These are phyloP conservation scores for Onychomys arenicola DNA, from an alignment of 2,797 vertebrate species.

Conservation along the genomic window DNA sequence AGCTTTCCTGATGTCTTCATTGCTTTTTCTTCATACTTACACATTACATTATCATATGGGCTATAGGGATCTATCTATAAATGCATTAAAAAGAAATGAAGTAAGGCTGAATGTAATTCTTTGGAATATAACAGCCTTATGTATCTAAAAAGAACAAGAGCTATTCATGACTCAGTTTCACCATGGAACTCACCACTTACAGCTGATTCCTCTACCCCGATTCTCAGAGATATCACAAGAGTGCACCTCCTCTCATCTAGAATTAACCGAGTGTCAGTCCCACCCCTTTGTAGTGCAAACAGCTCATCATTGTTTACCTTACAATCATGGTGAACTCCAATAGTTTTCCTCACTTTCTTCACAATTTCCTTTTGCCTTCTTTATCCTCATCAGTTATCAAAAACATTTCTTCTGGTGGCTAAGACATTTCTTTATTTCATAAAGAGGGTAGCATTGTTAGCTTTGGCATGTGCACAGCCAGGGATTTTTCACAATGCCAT, in stretches of 20 bases:
- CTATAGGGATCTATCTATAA: constrained; percentile 69
- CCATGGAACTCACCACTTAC: background rate
- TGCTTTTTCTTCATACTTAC: background rate
- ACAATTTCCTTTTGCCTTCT: constrained; percentile 53
- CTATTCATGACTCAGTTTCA: background rate
- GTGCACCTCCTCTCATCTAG: background rate
- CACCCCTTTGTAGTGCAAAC: background rate
- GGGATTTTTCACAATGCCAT: constrained; percentile 57
- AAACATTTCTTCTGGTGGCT: constrained; percentile 57
- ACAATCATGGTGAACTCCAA: constrained; percentile 35
- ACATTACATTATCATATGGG: constrained; percentile 64
- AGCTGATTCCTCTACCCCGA: background rate
- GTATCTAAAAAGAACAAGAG: background rate
- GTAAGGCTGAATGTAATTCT: constrained; percentile 58
- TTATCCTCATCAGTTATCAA: constrained; percentile 69
- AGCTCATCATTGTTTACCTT: constrained; percentile 64
- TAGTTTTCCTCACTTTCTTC: constrained; percentile 56
- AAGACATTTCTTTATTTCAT: constrained; percentile 66
- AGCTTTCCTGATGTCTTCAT: constrained; percentile 31
- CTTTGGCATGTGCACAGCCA: constrained; percentile 34
- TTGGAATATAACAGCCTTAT: constrained; percentile 67
- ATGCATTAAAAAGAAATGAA: constrained; percentile 63
- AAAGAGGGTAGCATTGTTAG: constrained; percentile 57
- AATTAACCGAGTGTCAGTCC: background rate
- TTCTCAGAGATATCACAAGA: background rate